phyloP scores from a whole-genome alignment of 2,888 invertebrate species.

The Allolobophora icterica region DNA sequence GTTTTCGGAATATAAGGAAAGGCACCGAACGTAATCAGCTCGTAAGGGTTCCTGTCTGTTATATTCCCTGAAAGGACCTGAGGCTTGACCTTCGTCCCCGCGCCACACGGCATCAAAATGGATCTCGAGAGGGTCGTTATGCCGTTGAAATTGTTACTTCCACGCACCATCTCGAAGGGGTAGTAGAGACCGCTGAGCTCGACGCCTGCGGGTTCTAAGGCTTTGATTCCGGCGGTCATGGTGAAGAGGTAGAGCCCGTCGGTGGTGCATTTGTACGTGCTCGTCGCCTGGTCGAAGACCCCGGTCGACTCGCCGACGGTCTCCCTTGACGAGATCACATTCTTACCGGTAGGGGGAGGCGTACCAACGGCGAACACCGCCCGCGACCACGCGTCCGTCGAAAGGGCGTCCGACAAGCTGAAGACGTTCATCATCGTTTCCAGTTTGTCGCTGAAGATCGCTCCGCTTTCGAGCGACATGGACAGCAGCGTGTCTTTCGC shows the following conservation, averaged over 20 bases:
- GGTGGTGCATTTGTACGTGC: constrained; percentile 35
- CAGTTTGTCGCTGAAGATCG: not conserved
- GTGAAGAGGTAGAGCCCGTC: constrained; percentile 23
- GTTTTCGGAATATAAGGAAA: constrained; percentile 31
- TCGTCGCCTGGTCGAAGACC: constrained; percentile 32
- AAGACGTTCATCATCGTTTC: constrained; percentile 38
- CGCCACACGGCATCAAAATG: constrained; percentile 27
- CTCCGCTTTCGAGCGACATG: constrained; percentile 27
- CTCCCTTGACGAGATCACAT: not conserved
- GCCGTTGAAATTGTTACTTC: constrained; percentile 28
- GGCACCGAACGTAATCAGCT: constrained; percentile 33
- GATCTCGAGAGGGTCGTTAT: constrained; percentile 35
- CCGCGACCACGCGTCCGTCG: not conserved
- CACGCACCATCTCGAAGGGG: constrained; percentile 27
- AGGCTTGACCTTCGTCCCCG: constrained; percentile 28
- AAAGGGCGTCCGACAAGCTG: constrained; percentile 31
- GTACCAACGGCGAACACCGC: constrained; percentile 32
- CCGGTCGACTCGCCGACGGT: not conserved
- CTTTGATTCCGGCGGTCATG: not conserved
- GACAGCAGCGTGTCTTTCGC: not conserved
- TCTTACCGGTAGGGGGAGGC: not conserved
- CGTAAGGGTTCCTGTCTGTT: not conserved
- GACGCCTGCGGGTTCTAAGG: not conserved
- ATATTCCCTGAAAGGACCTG: constrained; percentile 32
- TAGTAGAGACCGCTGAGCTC: not conserved